Conservation (phyloP, 2,113 vertebrate species). For the Scomber scombrus region DNA sequence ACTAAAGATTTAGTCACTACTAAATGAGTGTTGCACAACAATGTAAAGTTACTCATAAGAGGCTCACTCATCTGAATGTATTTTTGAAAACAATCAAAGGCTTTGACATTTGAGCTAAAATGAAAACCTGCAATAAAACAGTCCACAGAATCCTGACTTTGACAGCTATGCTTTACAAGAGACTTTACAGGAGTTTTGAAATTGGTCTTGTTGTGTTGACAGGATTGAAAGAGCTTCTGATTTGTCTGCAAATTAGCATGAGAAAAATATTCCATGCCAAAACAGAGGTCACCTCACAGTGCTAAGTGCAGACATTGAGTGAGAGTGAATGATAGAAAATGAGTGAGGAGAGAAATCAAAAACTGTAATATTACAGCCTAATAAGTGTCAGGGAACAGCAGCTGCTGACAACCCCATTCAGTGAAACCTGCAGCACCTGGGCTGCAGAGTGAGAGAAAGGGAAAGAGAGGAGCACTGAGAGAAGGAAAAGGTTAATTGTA, state of each 20-base stretch:
- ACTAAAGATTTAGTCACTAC: not conserved
- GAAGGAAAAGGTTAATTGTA: slow-evolving; percentile 83
- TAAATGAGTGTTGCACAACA: not conserved
- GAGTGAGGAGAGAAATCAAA: slow-evolving; percentile 11
- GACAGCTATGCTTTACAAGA: not conserved
- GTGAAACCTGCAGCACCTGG: slow-evolving; percentile 27
- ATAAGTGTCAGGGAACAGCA: slow-evolving; percentile 52
- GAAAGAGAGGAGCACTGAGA: slow-evolving; percentile 17
- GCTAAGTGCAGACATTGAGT: not conserved
- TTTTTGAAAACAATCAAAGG: not conserved
- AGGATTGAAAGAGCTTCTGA: not conserved
- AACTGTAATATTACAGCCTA: slow-evolving; percentile 38
- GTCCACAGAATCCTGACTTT: not conserved
- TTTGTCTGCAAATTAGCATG: slow-evolving; percentile 30
- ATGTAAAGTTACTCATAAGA: not conserved
- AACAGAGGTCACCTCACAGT: slow-evolving; percentile 33
- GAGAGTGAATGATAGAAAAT: not conserved
- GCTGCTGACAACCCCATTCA: slow-evolving; percentile 34
- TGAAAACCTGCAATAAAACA: not conserved
- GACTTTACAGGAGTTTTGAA: slow-evolving; percentile 26
- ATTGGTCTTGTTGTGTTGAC: slow-evolving; percentile 2
- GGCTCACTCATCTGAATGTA: not conserved
- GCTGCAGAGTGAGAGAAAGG: slow-evolving; percentile 36
- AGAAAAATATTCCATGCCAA: slow-evolving; percentile 26
- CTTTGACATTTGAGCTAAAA: slow-evolving; percentile 22